Base-by-base conservation (phyloP, 2,797 vertebrate genomes). In the Tiaroga cobitis region DNA sequence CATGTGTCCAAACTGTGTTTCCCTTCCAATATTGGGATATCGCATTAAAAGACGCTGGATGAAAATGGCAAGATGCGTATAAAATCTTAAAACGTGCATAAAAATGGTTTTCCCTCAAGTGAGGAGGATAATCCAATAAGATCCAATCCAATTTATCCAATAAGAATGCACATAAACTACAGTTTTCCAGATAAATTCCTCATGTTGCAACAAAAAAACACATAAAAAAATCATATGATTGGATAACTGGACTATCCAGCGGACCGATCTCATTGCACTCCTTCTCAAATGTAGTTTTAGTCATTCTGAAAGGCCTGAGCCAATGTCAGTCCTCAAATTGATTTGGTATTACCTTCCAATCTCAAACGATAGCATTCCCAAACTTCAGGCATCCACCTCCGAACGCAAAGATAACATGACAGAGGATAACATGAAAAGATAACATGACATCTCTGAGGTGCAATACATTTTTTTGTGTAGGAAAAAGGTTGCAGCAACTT, bases 381-480 rank as follows among this genome's bases (percentile, higher is more conserved):
- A 63, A 49, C 7, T 34, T 80, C 61, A 46, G 29, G 78, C 61
- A 65, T 67, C 37, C 10, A 2, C 77, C 59, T 46, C 59, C 3
- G 0, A 80, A 26, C 0, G 13, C 75, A 59, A 46, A 80, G 59
- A 49, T 80, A 80, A 67, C 41, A 80, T 67, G n/a, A 43, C 41
- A 11, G 41, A 37, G 34, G 59, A 49, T 80, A 80, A 67, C 41
- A 80, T 67, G n/a, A 43, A 37, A 37, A 37, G 59, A 46, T 80
- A 80, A 80, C 26, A 80, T 65, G 39, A 80, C 77, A 80, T 16
- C 51, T 76, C 73, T 75, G 7, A 56, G 7, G 54, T 5, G 8
- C 24, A 63, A 63, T n/a, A 10, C 11, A 61, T 29, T 61, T 43
- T 41, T 16, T 63, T 79, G 26, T 78, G 24, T 43, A 41, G 26